Evolutionary conservation across 1,140 invertebrate species (phyloP), one percentile per base, ranked within the genome.

Genomic region (Chironomus striatipennis): DNA sequence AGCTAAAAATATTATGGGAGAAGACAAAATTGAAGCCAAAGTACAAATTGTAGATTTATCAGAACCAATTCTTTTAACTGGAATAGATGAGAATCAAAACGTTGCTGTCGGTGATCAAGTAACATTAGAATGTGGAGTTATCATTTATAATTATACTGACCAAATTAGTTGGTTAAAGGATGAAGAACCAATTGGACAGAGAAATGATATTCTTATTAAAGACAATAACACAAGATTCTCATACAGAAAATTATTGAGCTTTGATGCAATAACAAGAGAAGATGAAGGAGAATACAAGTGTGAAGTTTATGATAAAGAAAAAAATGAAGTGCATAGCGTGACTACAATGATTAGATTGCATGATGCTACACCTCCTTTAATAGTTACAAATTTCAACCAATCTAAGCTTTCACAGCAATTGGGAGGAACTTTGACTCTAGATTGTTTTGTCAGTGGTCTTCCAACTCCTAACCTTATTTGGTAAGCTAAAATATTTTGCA

Each of bases 91-190:
- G 34, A 70, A 78, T n/a, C 77, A 79, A 5, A 76, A 80, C 57
- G 80, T 88, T 10, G 84, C 86, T 1, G 80, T 78, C 34, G 86
- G 85, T 1, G 88, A 89, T 75, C 76, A 85, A 70, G 70, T 87
- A 4, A 80, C 77, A 24, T 73, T 88, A 2, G 83, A 80, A 7
- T 90, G 88, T 77, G 84, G 82, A 5, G 87, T 85, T 3, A 83
- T 86, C 2, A 79, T 84, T 24, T 86, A 87, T 64, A 85, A 87
- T 77, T 88, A 83, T 47, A 80, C 83, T 6, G 76, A 79, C 21
- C 75, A 81, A 2, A 75, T 87, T 10, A 67, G 76, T 24, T 88
- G 86, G 86, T 78, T 76, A 18, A 76, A 75, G 24, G 67, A 80
- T 74, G 78, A 78, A 8, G 75, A 77, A 9, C 76, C 75, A 0